Conservation (phyloP, 37 sponge, comb jelly and placozoan species). For the Aplysina aerophoba region DNA sequence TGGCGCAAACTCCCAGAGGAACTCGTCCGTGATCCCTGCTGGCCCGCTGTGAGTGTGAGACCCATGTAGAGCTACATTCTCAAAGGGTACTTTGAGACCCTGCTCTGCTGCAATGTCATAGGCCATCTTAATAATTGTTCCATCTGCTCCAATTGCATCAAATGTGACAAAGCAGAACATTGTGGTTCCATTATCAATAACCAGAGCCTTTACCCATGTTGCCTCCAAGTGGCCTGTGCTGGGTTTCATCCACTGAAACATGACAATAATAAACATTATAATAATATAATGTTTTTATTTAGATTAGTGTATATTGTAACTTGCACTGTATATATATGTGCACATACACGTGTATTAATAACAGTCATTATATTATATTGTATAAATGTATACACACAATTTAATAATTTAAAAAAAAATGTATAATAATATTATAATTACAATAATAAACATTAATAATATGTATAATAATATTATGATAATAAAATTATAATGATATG, state of each 20-base stretch:
- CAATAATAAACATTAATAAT: too few species aligned
- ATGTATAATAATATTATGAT: too few species aligned
- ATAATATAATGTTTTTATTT: too few species aligned
- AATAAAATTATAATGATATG: background rate
- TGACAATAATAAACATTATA: too few species aligned
- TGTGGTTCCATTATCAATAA: conserved; percentile 9
- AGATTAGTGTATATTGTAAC: too few species aligned
- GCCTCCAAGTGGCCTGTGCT: conserved; percentile 44
- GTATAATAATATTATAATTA: too few species aligned
- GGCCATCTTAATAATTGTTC: conserved; percentile 37
- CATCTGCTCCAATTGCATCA: conserved; percentile 55
- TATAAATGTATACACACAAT: too few species aligned
- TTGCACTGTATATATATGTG: too few species aligned
- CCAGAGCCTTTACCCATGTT: conserved; percentile 50
- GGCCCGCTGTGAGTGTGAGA: conserved; percentile 59
- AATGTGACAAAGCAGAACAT: conserved; percentile 39
- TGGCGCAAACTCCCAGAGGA: conserved; percentile 51
- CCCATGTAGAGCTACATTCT: conserved; percentile 32
- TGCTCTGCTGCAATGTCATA: conserved; percentile 36
- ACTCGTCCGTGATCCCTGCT: conserved; percentile 39
- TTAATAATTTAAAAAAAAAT: too few species aligned
- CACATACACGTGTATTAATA: too few species aligned
- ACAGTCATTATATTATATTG: too few species aligned
- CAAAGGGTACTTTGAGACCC: conserved; percentile 31
- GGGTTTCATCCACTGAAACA: conserved; percentile 53